phyloP scores from a whole-genome alignment of 2,797 vertebrate genomes.

The Enteromius argenteus region DNA sequence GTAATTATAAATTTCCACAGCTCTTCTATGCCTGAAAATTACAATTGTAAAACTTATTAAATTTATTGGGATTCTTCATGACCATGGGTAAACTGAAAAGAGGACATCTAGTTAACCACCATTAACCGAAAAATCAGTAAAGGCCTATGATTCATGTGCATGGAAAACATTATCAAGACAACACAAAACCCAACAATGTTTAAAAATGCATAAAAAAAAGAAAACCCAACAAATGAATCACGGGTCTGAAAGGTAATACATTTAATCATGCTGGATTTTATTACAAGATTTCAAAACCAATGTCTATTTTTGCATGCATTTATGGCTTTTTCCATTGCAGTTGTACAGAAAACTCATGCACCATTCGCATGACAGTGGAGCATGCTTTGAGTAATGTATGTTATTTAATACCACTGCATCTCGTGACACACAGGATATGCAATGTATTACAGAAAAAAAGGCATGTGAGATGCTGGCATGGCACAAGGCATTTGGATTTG shows the following conservation, averaged over 20 bases:
- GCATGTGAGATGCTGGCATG: constrained; percentile 48
- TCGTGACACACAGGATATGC: constrained; percentile 59
- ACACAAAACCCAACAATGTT: constrained; percentile 18
- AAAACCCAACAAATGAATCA: constrained; percentile 35
- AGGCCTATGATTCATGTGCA: constrained; percentile 4
- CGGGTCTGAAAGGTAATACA: constrained; percentile 53
- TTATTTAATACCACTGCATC: constrained; percentile 62
- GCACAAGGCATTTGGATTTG: constrained; percentile 56
- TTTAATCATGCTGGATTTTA: constrained; percentile 66
- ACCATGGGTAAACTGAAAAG: not conserved
- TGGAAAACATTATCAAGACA: constrained; percentile 26
- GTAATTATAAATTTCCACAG: not conserved
- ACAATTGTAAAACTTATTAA: not conserved
- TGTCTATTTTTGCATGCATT: constrained; percentile 70
- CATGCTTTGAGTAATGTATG: constrained; percentile 46
- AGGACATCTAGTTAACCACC: not conserved
- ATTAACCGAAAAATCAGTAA: not conserved
- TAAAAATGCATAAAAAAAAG: constrained; percentile 25
- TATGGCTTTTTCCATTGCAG: constrained; percentile 64
- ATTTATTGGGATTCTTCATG: not conserved
- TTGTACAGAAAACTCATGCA: constrained; percentile 55
- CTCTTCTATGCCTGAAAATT: not conserved
- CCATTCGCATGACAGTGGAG: constrained; percentile 31
- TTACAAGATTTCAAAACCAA: constrained; percentile 68
- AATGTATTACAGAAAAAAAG: constrained; percentile 49